Evolutionary conservation across 2,797 vertebrate species (phyloP).

Genomic region (Apodemus agrarius): DNA sequence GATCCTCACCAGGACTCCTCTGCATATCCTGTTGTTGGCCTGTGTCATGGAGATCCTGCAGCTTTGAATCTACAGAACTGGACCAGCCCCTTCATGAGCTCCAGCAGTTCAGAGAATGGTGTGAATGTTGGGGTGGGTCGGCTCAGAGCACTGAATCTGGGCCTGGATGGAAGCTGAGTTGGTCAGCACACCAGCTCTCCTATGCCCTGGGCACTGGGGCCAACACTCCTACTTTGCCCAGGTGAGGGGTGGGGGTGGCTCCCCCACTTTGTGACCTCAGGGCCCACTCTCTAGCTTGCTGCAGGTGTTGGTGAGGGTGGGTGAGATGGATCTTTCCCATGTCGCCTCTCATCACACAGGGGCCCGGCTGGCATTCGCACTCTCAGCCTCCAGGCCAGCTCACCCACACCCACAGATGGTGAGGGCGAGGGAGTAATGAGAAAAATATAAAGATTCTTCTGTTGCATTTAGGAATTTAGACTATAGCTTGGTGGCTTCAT

Average conservation of each 20-base stretch:
- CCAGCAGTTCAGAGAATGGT: neutral
- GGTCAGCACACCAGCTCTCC: neutral
- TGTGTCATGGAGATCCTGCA: neutral
- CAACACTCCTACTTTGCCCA: neutral
- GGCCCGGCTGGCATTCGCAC: too few species aligned
- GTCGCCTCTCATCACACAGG: too few species aligned
- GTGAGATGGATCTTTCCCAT: neutral
- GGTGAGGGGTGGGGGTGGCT: neutral
- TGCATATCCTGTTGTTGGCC: neutral
- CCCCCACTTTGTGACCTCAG: neutral
- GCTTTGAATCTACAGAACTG: neutral
- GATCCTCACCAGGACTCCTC: neutral
- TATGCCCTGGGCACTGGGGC: neutral
- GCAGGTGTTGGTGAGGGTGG: neutral
- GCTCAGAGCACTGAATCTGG: neutral
- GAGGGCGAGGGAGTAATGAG: neutral
- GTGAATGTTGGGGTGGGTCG: neutral
- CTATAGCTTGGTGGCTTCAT: slow-evolving; percentile 18
- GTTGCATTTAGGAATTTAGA: slow-evolving; percentile 47
- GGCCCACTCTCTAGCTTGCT: neutral
- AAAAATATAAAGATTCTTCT: neutral
- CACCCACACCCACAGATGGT: neutral
- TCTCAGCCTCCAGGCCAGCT: neutral
- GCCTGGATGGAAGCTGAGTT: neutral
- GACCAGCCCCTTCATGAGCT: neutral